A percentile compares a stretch with the other conserved stretches of the same genome.
Conservation (phyloP, 2,113 vertebrate genomes). For the Synodontis membranacea region DNA sequence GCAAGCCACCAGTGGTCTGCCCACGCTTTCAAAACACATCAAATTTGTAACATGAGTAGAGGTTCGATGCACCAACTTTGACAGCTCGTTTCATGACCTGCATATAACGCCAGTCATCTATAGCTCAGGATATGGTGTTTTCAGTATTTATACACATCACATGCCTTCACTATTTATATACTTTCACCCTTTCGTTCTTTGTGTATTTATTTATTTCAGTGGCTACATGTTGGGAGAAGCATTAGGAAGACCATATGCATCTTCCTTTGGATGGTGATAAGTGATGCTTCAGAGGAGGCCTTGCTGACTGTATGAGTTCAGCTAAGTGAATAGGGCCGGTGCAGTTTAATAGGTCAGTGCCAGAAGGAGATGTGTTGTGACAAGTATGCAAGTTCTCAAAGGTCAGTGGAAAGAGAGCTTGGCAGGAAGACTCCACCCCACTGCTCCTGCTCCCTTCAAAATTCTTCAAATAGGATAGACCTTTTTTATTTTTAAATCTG, state of each 20-base stretch:
- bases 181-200: neutral
- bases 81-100: constrained; percentile 24
- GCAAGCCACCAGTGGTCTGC: constrained; percentile 22
- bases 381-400: constrained; percentile 52
- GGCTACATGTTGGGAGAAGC: constrained; percentile 34
- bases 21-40: constrained; percentile 20
- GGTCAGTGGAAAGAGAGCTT: constrained; percentile 50
- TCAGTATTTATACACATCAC: constrained; percentile 25
- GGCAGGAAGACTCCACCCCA: constrained; percentile 62
- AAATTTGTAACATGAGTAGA: neutral
- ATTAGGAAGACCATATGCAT: constrained; percentile 23
- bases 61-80: constrained; percentile 7
- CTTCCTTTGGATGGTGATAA: constrained; percentile 28
- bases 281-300: constrained; percentile 13
- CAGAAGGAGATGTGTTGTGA: constrained; percentile 56
- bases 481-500: neutral
- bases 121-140: constrained; percentile 2
- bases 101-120: neutral
- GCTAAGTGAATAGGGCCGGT: constrained; percentile 38
- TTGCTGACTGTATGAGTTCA: constrained; percentile 2
- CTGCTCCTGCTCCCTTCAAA: constrained; percentile 21
- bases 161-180: neutral
- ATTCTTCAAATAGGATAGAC: constrained; percentile 17
- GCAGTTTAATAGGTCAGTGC: constrained; percentile 56
- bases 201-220: constrained; percentile 44